These are phyloP conservation scores for Urocyon cinereoargenteus DNA, from an alignment of 2,797 vertebrate species.

Conservation along the genomic window DNA sequence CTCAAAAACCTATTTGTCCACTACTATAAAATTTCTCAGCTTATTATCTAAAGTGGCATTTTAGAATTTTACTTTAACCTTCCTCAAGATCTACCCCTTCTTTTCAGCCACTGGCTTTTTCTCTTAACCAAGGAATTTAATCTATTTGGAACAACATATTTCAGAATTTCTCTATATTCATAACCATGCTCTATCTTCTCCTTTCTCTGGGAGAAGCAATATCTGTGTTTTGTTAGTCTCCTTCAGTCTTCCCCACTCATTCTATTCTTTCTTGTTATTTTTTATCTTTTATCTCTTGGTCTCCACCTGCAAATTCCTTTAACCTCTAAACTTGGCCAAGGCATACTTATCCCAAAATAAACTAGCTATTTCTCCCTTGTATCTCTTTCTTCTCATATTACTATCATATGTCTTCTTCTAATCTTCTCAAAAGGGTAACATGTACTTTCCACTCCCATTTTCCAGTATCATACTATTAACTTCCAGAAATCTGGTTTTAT, in stretches of 20 bases:
- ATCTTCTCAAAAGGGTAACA: neutral
- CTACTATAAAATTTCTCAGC: neutral
- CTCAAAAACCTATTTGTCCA: neutral
- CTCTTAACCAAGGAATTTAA: neutral
- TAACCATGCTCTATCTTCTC: neutral
- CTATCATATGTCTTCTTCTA: neutral
- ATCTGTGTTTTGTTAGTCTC: neutral
- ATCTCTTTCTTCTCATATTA: neutral
- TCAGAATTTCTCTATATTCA: neutral
- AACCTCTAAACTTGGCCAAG: neutral
- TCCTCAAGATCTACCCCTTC: slow-evolving; percentile 8
- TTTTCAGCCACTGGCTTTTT: neutral
- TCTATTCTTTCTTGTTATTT: neutral
- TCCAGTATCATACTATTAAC: neutral
- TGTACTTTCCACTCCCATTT: neutral
- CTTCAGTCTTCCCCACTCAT: neutral
- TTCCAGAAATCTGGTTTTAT: neutral
- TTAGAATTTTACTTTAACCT: neutral
- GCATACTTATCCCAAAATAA: slow-evolving; percentile 12
- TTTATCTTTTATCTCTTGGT: neutral
- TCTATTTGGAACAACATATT: neutral
- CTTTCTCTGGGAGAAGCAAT: neutral
- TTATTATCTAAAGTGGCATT: neutral
- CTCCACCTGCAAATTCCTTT: neutral
- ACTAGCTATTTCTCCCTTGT: neutral